Evolutionary conservation across 2,113 vertebrate genomes (phyloP).

Genomic region (Vimba vimba): DNA sequence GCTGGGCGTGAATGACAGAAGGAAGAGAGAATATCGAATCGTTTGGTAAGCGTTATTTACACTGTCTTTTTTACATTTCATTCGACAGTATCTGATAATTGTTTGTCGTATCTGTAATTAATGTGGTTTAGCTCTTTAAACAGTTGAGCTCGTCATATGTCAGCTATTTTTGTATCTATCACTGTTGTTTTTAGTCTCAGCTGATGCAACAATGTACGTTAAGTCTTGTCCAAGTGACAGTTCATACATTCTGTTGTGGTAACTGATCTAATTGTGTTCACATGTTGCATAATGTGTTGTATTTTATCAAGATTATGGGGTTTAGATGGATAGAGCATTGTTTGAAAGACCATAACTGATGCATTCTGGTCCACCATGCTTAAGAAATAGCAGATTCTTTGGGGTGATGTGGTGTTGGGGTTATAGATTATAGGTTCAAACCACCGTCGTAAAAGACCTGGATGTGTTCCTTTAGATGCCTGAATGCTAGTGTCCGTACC

Average conservation of each 20-base stretch:
- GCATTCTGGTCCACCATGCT: constrained; percentile 10
- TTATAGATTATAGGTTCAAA: neutral
- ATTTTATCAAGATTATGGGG: neutral
- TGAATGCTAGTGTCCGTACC: neutral
- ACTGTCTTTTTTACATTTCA: neutral
- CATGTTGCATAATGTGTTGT: neutral
- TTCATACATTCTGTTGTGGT: constrained; percentile 1
- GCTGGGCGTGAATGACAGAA: constrained; percentile 62
- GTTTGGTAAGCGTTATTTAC: neutral
- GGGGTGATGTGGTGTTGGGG: neutral
- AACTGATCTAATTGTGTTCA: neutral
- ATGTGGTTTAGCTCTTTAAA: constrained; percentile 11
- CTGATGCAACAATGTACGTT: constrained; percentile 14
- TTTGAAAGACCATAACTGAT: constrained; percentile 8
- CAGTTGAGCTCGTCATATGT: constrained; percentile 8
- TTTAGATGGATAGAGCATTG: neutral
- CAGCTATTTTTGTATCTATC: constrained; percentile 37
- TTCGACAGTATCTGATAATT: neutral
- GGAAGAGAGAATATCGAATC: constrained; percentile 43
- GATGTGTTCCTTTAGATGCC: neutral
- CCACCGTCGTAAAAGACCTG: neutral
- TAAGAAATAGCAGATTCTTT: neutral
- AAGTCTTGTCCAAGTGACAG: constrained; percentile 14
- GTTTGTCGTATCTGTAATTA: neutral
- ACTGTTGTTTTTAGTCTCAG: constrained; percentile 9